Conservation (phyloP, 2,797 vertebrate genomes). For the Oreochromis mossambicus region DNA sequence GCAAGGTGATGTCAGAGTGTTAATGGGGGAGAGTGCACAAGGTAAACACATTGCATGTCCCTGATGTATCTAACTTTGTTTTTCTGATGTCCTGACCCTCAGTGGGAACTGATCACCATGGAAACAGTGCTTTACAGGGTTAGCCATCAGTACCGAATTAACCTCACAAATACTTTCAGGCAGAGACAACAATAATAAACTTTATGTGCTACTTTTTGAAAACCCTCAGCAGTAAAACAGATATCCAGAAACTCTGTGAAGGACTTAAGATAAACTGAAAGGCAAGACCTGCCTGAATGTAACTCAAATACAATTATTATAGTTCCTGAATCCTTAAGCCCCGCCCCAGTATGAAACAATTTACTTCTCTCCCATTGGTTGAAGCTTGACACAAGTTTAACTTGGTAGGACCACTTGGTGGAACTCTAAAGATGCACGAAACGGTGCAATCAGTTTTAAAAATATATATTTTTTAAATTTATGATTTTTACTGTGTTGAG, state of each 20-base stretch:
- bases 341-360: background rate
- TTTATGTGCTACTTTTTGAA: background rate
- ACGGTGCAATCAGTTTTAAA: background rate
- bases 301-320: background rate
- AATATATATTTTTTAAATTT: too few relatives aligned
- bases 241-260: background rate
- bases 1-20: constrained; percentile 45
- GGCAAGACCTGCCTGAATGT: background rate
- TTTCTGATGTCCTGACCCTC: constrained; percentile 58
- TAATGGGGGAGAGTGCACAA: constrained; percentile 25
- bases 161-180: background rate
- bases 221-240: background rate
- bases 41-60: constrained; percentile 39
- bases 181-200: background rate
- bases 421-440: background rate
- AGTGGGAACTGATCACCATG: constrained; percentile 51
- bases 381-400: background rate
- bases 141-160: background rate
- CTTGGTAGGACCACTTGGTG: background rate
- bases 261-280: background rate
- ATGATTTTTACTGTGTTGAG: background rate
- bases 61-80: constrained; percentile 58
- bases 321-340: background rate
- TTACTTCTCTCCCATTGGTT: background rate
- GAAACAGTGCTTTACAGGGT: constrained; percentile 45